Base-by-base conservation (phyloP, 2,113 vertebrate species). In the Pygathrix nemaeus region DNA sequence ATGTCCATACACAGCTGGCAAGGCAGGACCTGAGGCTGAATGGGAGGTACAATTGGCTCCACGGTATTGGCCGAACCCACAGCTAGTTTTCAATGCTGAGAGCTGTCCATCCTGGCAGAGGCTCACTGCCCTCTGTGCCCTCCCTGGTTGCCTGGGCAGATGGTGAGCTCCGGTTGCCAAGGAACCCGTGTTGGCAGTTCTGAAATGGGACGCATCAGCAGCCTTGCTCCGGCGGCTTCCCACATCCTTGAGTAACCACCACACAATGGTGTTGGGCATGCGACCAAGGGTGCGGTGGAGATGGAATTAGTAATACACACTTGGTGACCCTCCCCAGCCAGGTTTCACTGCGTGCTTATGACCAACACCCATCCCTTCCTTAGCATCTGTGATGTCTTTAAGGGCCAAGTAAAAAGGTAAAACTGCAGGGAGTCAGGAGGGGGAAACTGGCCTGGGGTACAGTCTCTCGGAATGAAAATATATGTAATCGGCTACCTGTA, bases 401-500 rank as follows among this genome's bases (percentile, higher is more conserved):
- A 43, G 27, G 55, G 32, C 61, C 43, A 6, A 43, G 75, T 3
- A 30, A 68, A 90, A 85, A 73, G 18, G 45, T 6, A 2, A 64
- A 10, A 59, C 35, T 48, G 68, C 11, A 21, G 48, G 61, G 80
- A 50, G 6, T 59, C n/a, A 38, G 45, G 11, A 85, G 57, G 11
- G 40, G 27, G 14, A 27, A 2, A 25, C 3, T 0, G 7, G 52
- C 35, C 35, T 40, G 20, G 21, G 23, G 40, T 0, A 32, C 66
- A 78, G 93, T 55, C 66, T 0, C 0, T 50, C 90, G 27, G 93
- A 96, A 93, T 0, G 61, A 97, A 97, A 97, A 92, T 88, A 30
- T n/a, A 43, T 40, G 59, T 76, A 87, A 80, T 8, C 80, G 96
- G 95, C 92, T 97, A 43, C 90, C 96, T 94, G 78, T 72, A 81